Percentiles rank a stretch among this genome's conserved stretches.
Evolutionary conservation across 2,113 vertebrate genomes (phyloP).

Genomic region (Bos javanicus): DNA sequence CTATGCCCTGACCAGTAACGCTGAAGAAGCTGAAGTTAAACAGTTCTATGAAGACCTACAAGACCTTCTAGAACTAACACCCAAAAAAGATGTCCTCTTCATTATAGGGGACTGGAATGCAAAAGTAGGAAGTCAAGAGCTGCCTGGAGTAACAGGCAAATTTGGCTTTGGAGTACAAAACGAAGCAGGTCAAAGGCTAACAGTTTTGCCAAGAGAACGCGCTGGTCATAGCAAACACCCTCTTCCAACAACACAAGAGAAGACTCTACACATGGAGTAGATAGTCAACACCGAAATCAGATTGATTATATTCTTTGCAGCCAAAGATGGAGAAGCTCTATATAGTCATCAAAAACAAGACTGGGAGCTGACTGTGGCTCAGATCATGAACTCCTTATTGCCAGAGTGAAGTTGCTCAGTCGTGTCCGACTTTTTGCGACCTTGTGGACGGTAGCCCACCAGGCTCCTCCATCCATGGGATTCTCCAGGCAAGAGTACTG

Average conservation of each 20-base stretch:
- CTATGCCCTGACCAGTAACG: not conserved
- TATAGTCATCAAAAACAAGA: not conserved
- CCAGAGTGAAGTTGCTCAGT: too few relatives aligned
- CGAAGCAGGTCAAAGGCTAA: not conserved
- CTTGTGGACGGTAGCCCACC: too few relatives aligned
- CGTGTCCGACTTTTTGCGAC: too few relatives aligned
- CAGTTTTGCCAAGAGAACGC: not conserved
- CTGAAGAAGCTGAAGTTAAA: not conserved
- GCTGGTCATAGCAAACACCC: not conserved
- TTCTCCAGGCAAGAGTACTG: too few relatives aligned
- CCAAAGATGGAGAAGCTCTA: not conserved
- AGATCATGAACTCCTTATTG: not conserved
- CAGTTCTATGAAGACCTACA: not conserved
- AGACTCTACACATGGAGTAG: not conserved
- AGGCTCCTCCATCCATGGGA: too few relatives aligned
- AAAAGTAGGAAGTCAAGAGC: not conserved
- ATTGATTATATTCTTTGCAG: not conserved
- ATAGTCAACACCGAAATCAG: not conserved
- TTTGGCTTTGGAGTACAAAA: not conserved
- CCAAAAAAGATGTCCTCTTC: not conserved
- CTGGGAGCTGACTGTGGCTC: not conserved
- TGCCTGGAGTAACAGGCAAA: not conserved
- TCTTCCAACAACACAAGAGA: not conserved
- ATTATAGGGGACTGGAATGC: not conserved
- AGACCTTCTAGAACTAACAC: not conserved